Percentiles rank a stretch among this genome's conserved stretches.
Evolutionary conservation across 2,113 vertebrate genomes (phyloP).

Genomic region (Sinosuthora webbiana): DNA sequence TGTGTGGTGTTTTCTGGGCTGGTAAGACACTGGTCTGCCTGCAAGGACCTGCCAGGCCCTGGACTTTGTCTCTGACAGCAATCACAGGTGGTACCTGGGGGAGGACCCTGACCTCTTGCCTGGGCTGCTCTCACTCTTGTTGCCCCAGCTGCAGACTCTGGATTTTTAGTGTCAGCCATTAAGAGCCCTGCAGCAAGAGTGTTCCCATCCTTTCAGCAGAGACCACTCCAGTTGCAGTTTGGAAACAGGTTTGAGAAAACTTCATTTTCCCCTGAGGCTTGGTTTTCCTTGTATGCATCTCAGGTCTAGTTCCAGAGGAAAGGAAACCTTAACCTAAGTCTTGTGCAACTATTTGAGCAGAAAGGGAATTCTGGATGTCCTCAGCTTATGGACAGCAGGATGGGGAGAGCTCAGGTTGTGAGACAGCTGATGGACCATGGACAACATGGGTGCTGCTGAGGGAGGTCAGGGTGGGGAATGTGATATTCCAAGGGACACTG

Average conservation of each 20-base stretch:
- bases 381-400: background rate
- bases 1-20: background rate
- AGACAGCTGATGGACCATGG: background rate
- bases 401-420: background rate
- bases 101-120: background rate
- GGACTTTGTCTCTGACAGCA: background rate
- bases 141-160: background rate
- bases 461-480: background rate
- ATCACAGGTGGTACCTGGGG: rapidly evolving
- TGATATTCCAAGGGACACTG: background rate
- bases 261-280: background rate
- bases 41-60: background rate
- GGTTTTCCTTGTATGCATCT: background rate
- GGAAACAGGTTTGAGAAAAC: background rate
- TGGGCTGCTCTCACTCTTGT: background rate
- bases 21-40: background rate
- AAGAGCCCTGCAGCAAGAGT: background rate
- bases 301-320: background rate
- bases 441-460: background rate
- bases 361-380: background rate
- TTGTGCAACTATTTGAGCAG: background rate
- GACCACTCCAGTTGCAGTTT: background rate
- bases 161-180: background rate
- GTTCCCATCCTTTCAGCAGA: background rate
- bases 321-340: background rate